Evolutionary conservation across 2,888 invertebrate species (phyloP).

Genomic region (Aphidoletes aphidimyza): DNA sequence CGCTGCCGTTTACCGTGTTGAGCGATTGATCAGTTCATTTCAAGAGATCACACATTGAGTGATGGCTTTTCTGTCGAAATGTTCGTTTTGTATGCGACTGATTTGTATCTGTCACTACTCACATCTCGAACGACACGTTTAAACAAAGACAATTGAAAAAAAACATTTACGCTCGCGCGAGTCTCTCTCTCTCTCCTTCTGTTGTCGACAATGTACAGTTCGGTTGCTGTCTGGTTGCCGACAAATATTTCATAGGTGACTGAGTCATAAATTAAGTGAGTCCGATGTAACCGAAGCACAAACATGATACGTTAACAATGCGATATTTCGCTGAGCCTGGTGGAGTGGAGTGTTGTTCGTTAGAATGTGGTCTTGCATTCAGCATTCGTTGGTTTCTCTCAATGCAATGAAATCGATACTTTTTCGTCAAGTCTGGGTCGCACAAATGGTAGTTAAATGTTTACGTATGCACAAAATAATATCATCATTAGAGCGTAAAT

Average conservation of each 20-base stretch:
- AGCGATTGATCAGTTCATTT: background rate
- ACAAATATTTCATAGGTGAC: conserved; percentile 51
- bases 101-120: conserved; percentile 44
- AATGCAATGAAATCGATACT: conserved; percentile 37
- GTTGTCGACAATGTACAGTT: background rate
- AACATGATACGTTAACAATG: background rate
- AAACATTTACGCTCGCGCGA: too few species aligned
- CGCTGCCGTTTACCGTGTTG: background rate
- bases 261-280: conserved; percentile 49
- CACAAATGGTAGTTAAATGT: background rate
- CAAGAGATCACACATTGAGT: conserved; percentile 18
- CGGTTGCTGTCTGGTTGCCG: background rate
- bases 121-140: conserved; percentile 10
- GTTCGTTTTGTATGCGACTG: conserved; percentile 28
- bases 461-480: conserved; percentile 46
- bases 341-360: too few species aligned
- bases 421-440: conserved; percentile 16
- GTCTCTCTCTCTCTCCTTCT: too few species aligned
- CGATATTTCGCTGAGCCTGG: background rate
- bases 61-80: conserved; percentile 28
- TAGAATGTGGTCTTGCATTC: background rate
- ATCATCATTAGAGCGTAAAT: conserved; percentile 39
- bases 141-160: conserved; percentile 20
- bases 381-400: background rate
- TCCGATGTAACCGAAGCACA: conserved; percentile 34